Conservation (phyloP, 2,797 vertebrate genomes). For the Coranthus polyacanthus region DNA sequence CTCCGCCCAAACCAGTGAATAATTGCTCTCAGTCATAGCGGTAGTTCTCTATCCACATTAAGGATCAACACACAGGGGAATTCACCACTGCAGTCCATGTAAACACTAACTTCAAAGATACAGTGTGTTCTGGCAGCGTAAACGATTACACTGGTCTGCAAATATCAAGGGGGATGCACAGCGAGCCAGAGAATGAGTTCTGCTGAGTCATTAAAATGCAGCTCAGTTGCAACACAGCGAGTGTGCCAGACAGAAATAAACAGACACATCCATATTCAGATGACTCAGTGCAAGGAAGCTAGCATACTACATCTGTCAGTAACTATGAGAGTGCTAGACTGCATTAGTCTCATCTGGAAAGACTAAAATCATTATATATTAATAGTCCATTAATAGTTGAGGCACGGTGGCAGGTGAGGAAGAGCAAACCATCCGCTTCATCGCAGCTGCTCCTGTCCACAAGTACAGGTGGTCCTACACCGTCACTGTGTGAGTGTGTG, state of each 20-base stretch:
- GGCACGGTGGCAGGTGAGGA: too few species aligned
- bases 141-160: constrained; percentile 23
- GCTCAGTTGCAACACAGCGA: constrained; percentile 46
- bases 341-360: neutral
- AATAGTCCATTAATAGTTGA: neutral
- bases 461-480: too few species aligned
- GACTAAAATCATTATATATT: constrained; percentile 7
- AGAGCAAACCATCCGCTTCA: too few species aligned
- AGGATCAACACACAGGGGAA: constrained; percentile 13
- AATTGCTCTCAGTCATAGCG: neutral
- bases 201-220: constrained; percentile 59
- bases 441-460: too few species aligned
- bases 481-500: too few species aligned
- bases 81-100: constrained; percentile 11
- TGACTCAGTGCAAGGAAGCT: constrained; percentile 31
- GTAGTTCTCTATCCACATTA: neutral
- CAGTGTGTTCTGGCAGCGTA: constrained; percentile 7
- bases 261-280: constrained; percentile 30
- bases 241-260: constrained; percentile 40
- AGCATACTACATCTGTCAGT: constrained; percentile 23
- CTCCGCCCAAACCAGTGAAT: neutral
- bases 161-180: constrained; percentile 39
- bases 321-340: neutral
- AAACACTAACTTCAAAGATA: constrained; percentile 40
- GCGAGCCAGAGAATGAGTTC: constrained; percentile 39